Conservation (phyloP, 2,113 vertebrate genomes). For the Strix aluco region DNA sequence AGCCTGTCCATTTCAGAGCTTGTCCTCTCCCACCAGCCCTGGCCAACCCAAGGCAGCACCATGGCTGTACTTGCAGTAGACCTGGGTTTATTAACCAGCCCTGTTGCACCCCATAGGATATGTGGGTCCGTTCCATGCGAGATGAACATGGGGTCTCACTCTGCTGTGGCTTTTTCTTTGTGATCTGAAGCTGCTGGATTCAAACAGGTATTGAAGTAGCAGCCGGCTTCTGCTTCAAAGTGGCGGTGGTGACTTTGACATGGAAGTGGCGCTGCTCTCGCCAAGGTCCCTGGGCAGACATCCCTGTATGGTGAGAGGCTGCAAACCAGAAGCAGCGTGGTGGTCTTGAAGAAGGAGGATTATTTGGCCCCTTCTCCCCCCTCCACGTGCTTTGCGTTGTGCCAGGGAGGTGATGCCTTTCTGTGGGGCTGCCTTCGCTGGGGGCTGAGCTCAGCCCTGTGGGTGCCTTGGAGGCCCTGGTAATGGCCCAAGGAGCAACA, state of each 20-base stretch:
- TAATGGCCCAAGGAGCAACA: fast-evolving
- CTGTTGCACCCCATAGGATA: not conserved
- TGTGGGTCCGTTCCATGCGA: not conserved
- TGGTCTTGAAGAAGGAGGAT: not conserved
- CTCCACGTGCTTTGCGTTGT: not conserved
- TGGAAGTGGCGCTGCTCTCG: fast-evolving
- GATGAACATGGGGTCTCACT: fast-evolving
- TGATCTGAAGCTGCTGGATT: not conserved
- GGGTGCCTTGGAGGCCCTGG: not conserved
- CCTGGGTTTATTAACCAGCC: not conserved
- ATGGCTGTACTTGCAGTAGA: fast-evolving
- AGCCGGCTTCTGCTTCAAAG: not conserved
- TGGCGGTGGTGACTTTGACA: not conserved
- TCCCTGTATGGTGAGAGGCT: not conserved
- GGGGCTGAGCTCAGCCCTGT: not conserved
- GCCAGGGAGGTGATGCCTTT: not conserved
- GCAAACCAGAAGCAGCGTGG: not conserved
- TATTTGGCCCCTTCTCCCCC: not conserved
- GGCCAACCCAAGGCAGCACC: not conserved
- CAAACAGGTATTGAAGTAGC: not conserved
- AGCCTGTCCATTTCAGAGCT: not conserved
- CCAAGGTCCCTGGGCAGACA: not conserved
- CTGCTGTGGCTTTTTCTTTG: not conserved
- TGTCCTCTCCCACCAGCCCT: not conserved
- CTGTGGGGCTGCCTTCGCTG: not conserved